Conservation (phyloP, 2,113 vertebrate species). For the Illadopsis cleaveri region DNA sequence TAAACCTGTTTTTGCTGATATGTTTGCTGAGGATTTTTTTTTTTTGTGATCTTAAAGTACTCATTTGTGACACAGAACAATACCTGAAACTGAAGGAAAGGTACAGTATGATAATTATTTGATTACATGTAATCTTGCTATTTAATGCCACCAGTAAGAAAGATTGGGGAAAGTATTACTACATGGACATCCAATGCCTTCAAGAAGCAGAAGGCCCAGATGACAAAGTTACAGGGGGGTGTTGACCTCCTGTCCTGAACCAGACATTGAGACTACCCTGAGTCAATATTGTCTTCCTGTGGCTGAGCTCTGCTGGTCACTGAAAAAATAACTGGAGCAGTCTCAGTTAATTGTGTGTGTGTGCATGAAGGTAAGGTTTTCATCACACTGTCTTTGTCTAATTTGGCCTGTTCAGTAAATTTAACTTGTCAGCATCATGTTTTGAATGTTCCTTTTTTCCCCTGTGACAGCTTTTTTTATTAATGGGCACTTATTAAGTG, state of each 20-base stretch:
- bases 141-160: background rate
- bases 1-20: background rate
- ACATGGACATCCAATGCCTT: background rate
- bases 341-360: background rate
- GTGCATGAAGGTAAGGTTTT: background rate
- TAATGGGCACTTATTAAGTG: background rate
- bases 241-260: background rate
- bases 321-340: background rate
- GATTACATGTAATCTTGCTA: background rate
- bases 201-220: background rate
- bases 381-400: background rate
- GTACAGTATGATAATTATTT: background rate
- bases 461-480: background rate
- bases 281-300: rapidly evolving
- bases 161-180: background rate
- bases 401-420: background rate
- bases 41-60: background rate
- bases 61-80: background rate
- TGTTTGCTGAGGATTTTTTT: background rate
- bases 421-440: background rate
- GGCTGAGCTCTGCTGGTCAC: background rate
- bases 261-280: background rate
- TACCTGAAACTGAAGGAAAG: background rate
- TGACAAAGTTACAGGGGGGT: background rate
- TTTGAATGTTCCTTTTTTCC: background rate